These are phyloP conservation scores for Acropora yongei DNA, from an alignment of 64 coral and sea anemone genomes.

Conservation along the genomic window DNA sequence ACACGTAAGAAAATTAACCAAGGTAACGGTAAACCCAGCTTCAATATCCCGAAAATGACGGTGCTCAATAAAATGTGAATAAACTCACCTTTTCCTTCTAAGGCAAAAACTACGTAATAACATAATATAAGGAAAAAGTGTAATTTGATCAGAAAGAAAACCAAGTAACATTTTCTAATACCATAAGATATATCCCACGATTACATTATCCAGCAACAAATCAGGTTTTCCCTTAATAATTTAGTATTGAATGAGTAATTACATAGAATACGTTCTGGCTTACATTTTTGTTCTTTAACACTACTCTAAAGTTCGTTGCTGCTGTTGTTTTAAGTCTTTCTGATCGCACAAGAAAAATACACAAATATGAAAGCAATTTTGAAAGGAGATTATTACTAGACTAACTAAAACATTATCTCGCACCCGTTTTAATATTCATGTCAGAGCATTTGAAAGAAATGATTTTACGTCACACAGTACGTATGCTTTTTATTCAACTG, in stretches of 20 bases:
- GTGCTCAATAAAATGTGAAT: constrained; percentile 1
- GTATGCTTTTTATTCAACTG: too few species aligned
- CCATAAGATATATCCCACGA: not conserved
- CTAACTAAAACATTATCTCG: too few species aligned
- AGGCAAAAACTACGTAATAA: not conserved
- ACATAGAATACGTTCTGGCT: not conserved
- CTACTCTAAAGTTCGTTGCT: not conserved
- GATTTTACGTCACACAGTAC: too few species aligned
- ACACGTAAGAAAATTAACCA: not conserved
- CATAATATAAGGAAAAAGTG: not conserved
- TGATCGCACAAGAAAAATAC: too few species aligned
- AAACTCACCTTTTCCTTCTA: not conserved
- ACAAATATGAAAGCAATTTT: too few species aligned
- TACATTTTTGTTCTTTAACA: not conserved
- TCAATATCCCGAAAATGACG: not conserved
- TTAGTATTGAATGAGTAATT: not conserved
- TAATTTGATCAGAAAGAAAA: not conserved
- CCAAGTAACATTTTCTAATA: not conserved
- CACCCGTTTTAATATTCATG: too few species aligned
- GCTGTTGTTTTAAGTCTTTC: too few species aligned
- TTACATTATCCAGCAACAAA: not conserved
- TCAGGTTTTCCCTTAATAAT: not conserved
- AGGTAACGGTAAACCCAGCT: not conserved
- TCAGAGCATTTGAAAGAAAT: too few species aligned
- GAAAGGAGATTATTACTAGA: too few species aligned